phyloP scores from a whole-genome alignment of 64 coral and sea anemone species.

The Dendronephthya gigantea region DNA sequence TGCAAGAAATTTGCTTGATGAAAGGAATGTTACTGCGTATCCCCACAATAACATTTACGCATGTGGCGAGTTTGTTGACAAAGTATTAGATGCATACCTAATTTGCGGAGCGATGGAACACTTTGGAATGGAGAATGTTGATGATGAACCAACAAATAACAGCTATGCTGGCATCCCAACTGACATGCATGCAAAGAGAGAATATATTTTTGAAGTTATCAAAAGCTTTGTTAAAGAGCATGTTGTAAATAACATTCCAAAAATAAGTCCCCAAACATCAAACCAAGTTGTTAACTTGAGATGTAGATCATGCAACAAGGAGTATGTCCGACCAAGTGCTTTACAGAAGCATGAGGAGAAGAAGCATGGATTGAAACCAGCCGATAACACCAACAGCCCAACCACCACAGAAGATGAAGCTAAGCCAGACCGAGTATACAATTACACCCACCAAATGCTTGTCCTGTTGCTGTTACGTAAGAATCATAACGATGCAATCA shows the following conservation, averaged over 20 bases:
- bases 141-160: conserved; percentile 28
- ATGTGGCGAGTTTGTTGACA: conserved; percentile 17
- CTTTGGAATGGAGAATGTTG: conserved; percentile 42
- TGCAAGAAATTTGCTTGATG: conserved; percentile 40
- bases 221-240: conserved; percentile 34
- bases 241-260: conserved; percentile 27
- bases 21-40: conserved; percentile 39
- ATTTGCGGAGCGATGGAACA: conserved; percentile 37
- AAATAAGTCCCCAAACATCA: conserved; percentile 15
- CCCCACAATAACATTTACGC: conserved; percentile 52
- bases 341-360: conserved; percentile 37
- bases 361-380: conserved; percentile 2
- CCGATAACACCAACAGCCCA: neutral
- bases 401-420: neutral
- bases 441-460: conserved; percentile 46
- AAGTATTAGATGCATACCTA: conserved; percentile 42
- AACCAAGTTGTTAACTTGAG: conserved; percentile 24
- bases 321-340: conserved; percentile 16
- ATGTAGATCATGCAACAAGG: conserved; percentile 32
- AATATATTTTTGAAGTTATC: conserved; percentile 10
- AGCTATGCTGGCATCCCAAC: neutral
- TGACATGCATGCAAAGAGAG: conserved; percentile 20
- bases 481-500: conserved; percentile 46
- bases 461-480: conserved; percentile 15
- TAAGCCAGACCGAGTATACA: conserved; percentile 16